A percentile compares a stretch with the other conserved stretches of the same genome.
Evolutionary conservation across 2,888 invertebrate genomes (phyloP).

Genomic region (Anarsia innoxiella): DNA sequence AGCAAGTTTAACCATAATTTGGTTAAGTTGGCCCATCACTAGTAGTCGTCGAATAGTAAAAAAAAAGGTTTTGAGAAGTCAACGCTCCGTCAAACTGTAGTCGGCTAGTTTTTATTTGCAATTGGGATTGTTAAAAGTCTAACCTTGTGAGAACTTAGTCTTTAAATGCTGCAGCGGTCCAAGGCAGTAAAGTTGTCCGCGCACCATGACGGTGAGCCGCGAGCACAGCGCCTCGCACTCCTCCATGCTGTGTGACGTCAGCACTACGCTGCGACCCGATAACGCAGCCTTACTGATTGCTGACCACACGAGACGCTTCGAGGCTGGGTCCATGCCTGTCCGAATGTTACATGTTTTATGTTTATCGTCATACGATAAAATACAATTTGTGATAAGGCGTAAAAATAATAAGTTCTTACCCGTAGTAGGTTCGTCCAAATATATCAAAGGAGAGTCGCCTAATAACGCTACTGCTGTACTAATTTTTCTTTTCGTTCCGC

Average conservation of each 20-base stretch:
- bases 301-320: slow-evolving; percentile 87
- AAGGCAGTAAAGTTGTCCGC: slow-evolving; percentile 81
- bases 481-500: slow-evolving; percentile 85
- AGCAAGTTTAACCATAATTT: no score
- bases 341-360: not conserved
- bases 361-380: no score
- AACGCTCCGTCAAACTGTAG: no score
- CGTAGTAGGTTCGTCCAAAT: slow-evolving; percentile 80
- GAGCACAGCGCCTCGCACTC: slow-evolving; percentile 90
- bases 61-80: no score
- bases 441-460: slow-evolving; percentile 80
- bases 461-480: slow-evolving; percentile 82
- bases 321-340: slow-evolving; percentile 87
- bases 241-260: slow-evolving; percentile 81
- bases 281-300: slow-evolving; percentile 74
- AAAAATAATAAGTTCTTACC: no score
- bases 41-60: no score
- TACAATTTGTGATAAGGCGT: no score
- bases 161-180: slow-evolving; percentile 81
- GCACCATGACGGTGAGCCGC: slow-evolving; percentile 85
- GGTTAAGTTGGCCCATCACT: no score
- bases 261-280: slow-evolving; percentile 83
- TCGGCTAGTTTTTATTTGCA: no score
- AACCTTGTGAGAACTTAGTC: slow-evolving; percentile 75
- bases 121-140: no score